Conservation (phyloP, 2,113 vertebrate genomes). For the Oncorhynchus kisutch region DNA sequence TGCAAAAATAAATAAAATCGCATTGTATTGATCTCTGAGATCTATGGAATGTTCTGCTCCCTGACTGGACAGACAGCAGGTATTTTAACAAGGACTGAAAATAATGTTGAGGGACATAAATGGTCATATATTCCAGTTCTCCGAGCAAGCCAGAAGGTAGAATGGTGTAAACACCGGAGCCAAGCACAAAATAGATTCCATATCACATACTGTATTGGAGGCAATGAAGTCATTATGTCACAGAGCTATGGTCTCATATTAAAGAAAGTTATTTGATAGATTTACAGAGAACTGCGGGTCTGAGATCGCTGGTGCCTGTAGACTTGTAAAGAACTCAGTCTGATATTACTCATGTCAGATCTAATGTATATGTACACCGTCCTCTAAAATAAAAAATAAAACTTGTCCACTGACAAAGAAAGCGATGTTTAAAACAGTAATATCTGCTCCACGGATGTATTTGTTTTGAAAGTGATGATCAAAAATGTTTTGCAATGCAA, state of each 20-base stretch:
- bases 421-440: not conserved
- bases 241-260: no score
- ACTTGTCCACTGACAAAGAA: not conserved
- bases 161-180: not conserved
- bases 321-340: no score
- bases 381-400: not conserved
- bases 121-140: constrained; percentile 43
- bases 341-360: no score
- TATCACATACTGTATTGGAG: not conserved
- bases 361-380: not conserved
- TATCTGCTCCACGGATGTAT: not conserved
- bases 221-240: no score
- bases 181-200: not conserved
- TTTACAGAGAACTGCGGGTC: no score
- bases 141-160: not conserved
- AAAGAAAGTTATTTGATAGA: no score
- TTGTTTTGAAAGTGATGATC: not conserved
- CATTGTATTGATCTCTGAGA: not conserved
- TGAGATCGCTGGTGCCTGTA: no score
- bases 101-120: constrained; percentile 40
- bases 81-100: constrained; percentile 32
- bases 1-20: no score
- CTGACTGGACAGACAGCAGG: constrained; percentile 38
- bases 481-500: not conserved
- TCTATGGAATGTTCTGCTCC: constrained; percentile 21